Base-by-base conservation (phyloP, 1,140 invertebrate genomes). In the Calliopsis andreniformis region DNA sequence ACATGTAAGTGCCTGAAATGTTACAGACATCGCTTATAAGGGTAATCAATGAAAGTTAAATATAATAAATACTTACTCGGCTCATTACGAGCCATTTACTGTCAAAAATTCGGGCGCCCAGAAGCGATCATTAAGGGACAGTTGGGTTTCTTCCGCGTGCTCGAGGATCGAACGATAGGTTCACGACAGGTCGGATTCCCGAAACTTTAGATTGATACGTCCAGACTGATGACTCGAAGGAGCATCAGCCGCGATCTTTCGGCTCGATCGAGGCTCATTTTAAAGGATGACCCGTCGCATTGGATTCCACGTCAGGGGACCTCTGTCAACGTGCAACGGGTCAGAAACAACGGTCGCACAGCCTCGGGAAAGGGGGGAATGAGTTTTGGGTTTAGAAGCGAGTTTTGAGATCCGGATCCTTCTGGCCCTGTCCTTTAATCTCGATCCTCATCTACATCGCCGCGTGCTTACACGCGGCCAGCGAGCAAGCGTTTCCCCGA, bases 361-460 rank as follows among this genome's bases (percentile, higher is more conserved):
- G 35, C 39, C 23, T 30, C 30, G 71, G 35, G 71, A 32, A 80
- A 61, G n/a, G n/a, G 30, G 18, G 63, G 53, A 66, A 80, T 62
- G 63, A 69, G 32, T 73, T 78, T 80, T 66, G 39, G 64, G 73
- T 78, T n/a, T 45, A 64, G 78, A 35, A 35, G 25, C 67, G 56
- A 75, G 70, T 84, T 71, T 56, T 42, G 73, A 78, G 75, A 75
- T 79, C 53, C 64, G 62, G 61, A 84, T 80, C 69, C 75, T 68
- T 55, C 59, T 39, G 78, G 66, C n/a, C 68, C 75, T 77, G 69
- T 77, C 64, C 32, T 76, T 80, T 86, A 86, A 86, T 86, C 84
- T 86, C 67, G 58, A 51, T 23, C 42, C 68, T 84, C 78, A 85
- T 85, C 83, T 86, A 85, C 75, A 76, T 80, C 70, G 63, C 68